phyloP scores from a whole-genome alignment of 2,888 invertebrate species.

The Drosophila flavopinicola region DNA sequence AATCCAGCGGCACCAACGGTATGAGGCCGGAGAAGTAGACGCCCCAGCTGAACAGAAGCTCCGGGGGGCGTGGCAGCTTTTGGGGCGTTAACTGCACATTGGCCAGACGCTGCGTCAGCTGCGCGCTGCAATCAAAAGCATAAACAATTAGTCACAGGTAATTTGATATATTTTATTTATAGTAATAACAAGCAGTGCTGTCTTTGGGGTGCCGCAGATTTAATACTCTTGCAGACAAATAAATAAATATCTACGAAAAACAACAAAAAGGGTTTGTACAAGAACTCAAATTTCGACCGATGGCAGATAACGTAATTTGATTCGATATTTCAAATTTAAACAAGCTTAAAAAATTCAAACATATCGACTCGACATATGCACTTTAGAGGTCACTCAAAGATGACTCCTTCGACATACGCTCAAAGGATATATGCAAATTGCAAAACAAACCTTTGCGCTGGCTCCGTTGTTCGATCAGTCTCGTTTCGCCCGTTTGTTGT shows the following conservation, averaged over 20 bases:
- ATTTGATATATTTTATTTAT: slow-evolving; percentile 1
- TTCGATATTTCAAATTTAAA: too few relatives aligned
- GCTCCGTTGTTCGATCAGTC: slow-evolving; percentile 39
- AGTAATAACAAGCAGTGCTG: too few relatives aligned
- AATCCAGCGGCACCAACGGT: slow-evolving; percentile 83
- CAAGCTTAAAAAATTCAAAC: too few relatives aligned
- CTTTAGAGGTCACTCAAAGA: too few relatives aligned
- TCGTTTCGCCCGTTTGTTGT: slow-evolving; percentile 31
- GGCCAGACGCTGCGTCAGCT: slow-evolving; percentile 51
- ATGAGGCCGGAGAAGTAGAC: slow-evolving; percentile 93
- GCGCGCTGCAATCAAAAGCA: slow-evolving; percentile 34
- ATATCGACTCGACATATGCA: too few relatives aligned
- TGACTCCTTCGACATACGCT: too few relatives aligned
- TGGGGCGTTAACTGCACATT: slow-evolving; percentile 51
- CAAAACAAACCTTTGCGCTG: slow-evolving; percentile 18
- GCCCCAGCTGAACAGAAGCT: slow-evolving; percentile 92
- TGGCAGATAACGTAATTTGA: too few relatives aligned
- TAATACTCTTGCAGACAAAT: too few relatives aligned
- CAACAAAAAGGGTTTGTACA: too few relatives aligned
- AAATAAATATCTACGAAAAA: too few relatives aligned
- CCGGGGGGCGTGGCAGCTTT: slow-evolving; percentile 76
- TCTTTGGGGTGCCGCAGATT: too few relatives aligned
- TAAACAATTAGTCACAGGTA: slow-evolving; percentile 1
- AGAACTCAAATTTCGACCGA: too few relatives aligned
- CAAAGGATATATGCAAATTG: not conserved